Conservation (phyloP, 2,797 vertebrate genomes). For the Sebastes vulpes region DNA sequence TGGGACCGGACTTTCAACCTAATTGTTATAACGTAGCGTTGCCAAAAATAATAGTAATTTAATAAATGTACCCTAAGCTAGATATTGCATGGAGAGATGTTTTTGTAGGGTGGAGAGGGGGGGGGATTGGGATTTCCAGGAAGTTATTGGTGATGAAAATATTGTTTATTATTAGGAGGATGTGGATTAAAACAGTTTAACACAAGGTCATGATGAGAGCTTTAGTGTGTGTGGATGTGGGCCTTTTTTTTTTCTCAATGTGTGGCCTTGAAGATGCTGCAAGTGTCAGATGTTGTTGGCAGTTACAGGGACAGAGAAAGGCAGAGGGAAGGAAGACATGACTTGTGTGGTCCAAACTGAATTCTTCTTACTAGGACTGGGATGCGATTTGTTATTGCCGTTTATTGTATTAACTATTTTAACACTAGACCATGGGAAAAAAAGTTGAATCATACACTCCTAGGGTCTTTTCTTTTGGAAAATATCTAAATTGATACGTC, state of each 20-base stretch:
- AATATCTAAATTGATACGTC: too few species aligned
- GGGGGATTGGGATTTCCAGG: slow-evolving; percentile 17
- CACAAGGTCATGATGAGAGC: background rate
- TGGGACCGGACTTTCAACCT: slow-evolving; percentile 11
- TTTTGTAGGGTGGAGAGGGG: background rate
- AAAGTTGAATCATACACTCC: too few species aligned
- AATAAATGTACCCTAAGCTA: slow-evolving; percentile 30
- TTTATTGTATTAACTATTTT: too few species aligned
- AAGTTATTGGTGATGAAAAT: slow-evolving; percentile 40
- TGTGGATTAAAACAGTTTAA: slow-evolving; percentile 21
- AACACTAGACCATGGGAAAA: too few species aligned
- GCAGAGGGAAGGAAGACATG: background rate
- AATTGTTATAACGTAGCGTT: slow-evolving; percentile 18
- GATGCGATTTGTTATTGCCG: too few species aligned
- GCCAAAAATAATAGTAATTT: slow-evolving; percentile 35
- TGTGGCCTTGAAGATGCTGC: background rate
- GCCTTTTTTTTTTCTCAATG: background rate
- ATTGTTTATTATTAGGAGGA: slow-evolving; percentile 22
- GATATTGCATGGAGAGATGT: background rate
- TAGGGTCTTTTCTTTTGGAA: too few species aligned
- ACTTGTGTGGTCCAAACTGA: background rate
- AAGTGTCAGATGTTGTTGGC: background rate
- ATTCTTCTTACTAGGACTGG: too few species aligned
- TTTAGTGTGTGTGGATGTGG: background rate
- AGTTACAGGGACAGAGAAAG: background rate